Base-by-base conservation (phyloP, 1,140 invertebrate genomes). In the Caenorhabditis brenneri region DNA sequence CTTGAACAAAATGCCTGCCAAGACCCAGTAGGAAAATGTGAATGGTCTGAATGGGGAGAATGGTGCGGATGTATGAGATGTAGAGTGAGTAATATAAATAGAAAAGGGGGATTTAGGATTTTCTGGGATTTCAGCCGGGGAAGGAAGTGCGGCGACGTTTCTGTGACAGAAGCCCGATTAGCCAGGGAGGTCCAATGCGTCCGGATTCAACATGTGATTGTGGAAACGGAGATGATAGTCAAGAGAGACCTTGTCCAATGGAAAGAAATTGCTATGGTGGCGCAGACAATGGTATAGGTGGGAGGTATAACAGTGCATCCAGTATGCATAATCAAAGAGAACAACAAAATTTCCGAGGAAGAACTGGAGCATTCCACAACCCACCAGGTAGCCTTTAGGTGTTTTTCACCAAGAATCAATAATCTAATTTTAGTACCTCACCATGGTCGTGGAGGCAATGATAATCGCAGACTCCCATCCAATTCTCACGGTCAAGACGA, bases 21-120 rank as follows among this genome's bases (percentile, higher is more conserved):
- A 65, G 60, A 48, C 12, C 81, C 81, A 3, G 27, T 74, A 24
- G 36, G 42, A 2, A 58, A 19, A n/a, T 82, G 81, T 82, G 81
- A 82, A 82, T 82, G 81, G 81, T 82, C 81, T 24, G 42, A 48
- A 16, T 82, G 81, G 81, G 81, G 81, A 22, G 81, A 69, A 29
- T 82, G 81, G 81, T 82, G 81, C 49, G 81, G 81, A n/a, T 82
- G 81, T 33, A 51, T 60, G 36, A 58, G 55, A 15, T 82, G 81
- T 51, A 51, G 81, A 36, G 80, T 53, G 33, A 58, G 80, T 46
- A 78, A n/a, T 15, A 5, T 1, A 1, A 22, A 24, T 74, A 27
- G 9, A n/a, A 65, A 5, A 19, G 2, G 7, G 19, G 33, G 31
- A 36, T 16, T 24, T 24, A 27, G 10, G 15, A 22, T 3, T 19